These are phyloP conservation scores for Tipula unca DNA, from an alignment of 2,888 invertebrate species.

Conservation along the genomic window DNA sequence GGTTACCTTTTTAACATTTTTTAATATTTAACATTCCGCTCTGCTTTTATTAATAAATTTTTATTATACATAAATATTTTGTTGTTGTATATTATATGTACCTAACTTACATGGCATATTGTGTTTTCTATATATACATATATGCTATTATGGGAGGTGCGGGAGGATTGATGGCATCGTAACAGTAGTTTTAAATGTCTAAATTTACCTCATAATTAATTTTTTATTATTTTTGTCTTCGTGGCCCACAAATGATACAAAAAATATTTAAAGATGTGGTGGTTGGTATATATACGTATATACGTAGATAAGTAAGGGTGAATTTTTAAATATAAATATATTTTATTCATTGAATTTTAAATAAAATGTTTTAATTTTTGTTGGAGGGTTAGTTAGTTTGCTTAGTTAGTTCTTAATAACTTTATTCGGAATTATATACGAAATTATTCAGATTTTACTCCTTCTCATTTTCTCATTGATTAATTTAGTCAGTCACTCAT, in stretches of 20 bases:
- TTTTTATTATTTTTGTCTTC: not conserved
- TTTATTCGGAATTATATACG: too few relatives aligned
- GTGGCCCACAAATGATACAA: not conserved
- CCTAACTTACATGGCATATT: not conserved
- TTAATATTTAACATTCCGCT: not conserved
- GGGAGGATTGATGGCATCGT: not conserved
- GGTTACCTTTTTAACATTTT: not conserved
- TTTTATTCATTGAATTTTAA: too few relatives aligned
- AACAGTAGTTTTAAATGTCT: not conserved
- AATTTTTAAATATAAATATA: too few relatives aligned
- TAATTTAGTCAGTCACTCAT: too few relatives aligned
- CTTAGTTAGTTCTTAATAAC: too few relatives aligned
- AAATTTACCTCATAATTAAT: not conserved
- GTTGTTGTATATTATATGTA: not conserved
- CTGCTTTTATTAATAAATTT: not conserved
- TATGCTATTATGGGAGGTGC: not conserved
- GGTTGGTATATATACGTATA: too few relatives aligned
- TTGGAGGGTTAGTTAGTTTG: too few relatives aligned
- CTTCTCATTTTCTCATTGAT: too few relatives aligned
- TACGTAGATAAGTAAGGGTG: too few relatives aligned
- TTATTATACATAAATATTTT: conserved; percentile 14
- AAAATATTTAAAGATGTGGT: too few relatives aligned
- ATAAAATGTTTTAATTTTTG: too few relatives aligned
- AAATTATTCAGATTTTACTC: too few relatives aligned
- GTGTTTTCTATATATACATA: not conserved